A percentile compares a stretch with the other conserved stretches of the same genome.
Evolutionary conservation across 1,140 invertebrate species (phyloP).

Genomic region (Chironomus striatipennis): DNA sequence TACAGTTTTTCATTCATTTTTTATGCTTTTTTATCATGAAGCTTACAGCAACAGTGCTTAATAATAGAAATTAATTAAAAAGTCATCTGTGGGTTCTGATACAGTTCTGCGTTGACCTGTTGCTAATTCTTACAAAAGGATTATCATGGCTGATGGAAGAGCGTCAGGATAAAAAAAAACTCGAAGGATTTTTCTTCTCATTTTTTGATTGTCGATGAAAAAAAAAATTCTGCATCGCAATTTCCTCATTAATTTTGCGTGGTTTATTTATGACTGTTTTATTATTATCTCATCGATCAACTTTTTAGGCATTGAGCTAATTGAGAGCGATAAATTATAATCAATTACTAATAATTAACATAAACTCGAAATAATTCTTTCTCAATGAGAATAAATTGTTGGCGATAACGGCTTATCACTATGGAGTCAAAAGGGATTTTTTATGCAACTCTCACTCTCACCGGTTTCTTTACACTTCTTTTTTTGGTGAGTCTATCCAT

Average conservation of each 20-base stretch:
- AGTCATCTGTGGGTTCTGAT: neutral
- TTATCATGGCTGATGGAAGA: no score
- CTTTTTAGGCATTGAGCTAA: neutral
- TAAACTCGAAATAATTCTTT: neutral
- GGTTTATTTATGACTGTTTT: neutral
- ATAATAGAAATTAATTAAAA: conserved; percentile 10
- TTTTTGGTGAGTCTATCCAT: no score
- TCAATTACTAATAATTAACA: conserved; percentile 2
- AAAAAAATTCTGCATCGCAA: neutral
- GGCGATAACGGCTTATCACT: neutral
- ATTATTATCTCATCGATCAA: neutral
- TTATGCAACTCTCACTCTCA: neutral
- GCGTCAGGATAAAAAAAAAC: neutral
- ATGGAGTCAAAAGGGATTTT: conserved; percentile 7
- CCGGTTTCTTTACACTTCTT: neutral
- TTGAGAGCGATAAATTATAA: neutral
- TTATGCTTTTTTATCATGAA: neutral
- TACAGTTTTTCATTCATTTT: neutral
- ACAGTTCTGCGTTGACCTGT: neutral
- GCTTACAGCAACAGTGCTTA: neutral
- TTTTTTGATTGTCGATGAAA: neutral
- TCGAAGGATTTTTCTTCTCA: neutral
- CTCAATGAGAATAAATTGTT: neutral
- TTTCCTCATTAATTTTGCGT: neutral
- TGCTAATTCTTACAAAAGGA: neutral